phyloP scores from a whole-genome alignment of 2,113 vertebrate species.

The Lepisosteus oculatus region DNA sequence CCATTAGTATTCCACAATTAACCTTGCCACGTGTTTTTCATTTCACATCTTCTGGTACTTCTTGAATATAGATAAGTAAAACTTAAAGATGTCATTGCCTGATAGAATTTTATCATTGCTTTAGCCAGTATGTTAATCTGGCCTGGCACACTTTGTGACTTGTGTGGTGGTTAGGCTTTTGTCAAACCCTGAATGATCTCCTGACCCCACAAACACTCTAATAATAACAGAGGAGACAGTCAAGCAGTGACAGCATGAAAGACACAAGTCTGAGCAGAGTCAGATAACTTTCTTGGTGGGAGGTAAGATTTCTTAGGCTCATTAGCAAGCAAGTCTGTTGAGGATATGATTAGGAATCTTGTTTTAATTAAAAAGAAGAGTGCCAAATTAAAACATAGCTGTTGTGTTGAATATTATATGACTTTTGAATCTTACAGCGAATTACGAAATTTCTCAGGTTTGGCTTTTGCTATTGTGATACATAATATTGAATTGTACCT shows the following conservation, averaged over 20 bases:
- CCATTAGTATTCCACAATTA: too few species aligned
- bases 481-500: too few species aligned
- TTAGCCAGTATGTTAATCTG: conserved; percentile 24
- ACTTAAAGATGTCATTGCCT: conserved; percentile 7
- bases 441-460: neutral
- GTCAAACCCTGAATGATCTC: conserved; percentile 50
- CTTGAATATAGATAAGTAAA: neutral
- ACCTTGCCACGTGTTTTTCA: neutral
- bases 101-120: conserved; percentile 4
- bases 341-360: conserved; percentile 31
- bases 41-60: conserved; percentile 5
- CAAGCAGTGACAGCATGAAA: conserved; percentile 54
- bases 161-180: conserved; percentile 51
- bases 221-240: conserved; percentile 61
- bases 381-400: too few species aligned
- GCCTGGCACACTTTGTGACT: conserved; percentile 53
- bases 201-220: conserved; percentile 52
- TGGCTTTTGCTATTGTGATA: too few species aligned
- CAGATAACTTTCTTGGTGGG: conserved; percentile 34
- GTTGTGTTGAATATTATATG: neutral
- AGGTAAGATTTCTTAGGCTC: conserved; percentile 39
- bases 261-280: conserved; percentile 37
- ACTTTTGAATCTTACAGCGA: conserved; percentile 28
- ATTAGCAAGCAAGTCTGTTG: conserved; percentile 27
- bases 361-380: conserved; percentile 33